Conservation (phyloP, 2,888 invertebrate genomes). For the Platycheirus rosarum region DNA sequence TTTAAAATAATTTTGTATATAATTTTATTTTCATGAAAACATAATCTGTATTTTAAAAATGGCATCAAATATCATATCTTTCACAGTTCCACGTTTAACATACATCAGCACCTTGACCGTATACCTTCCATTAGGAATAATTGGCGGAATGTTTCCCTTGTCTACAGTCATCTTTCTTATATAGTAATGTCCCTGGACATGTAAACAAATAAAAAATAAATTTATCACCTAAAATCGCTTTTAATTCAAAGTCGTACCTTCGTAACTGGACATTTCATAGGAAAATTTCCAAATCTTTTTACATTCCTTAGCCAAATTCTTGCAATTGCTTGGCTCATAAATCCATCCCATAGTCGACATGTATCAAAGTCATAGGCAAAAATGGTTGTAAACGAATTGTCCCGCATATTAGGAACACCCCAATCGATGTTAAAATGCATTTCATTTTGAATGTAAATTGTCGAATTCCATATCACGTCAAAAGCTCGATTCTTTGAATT, state of each 20-base stretch:
- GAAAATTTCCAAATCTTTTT: conserved; percentile 4
- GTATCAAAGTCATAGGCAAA: not conserved
- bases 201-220: not conserved
- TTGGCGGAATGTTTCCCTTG: not conserved
- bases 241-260: not conserved
- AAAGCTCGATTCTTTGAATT: not conserved
- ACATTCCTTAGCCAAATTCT: not conserved
- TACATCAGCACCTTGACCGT: not conserved
- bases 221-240: not conserved
- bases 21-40: not conserved
- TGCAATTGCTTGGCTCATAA: conserved; percentile 4
- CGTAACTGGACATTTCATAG: not conserved
- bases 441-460: not conserved
- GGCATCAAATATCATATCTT: not conserved
- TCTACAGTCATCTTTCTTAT: not conserved
- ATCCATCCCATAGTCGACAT: not conserved
- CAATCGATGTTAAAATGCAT: not conserved
- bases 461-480: not conserved
- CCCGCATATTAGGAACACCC: not conserved
- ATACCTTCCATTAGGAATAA: not conserved
- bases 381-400: not conserved
- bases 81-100: not conserved
- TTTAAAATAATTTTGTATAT: no score
- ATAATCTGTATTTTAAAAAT: not conserved
- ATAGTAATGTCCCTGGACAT: not conserved